Base-by-base conservation (phyloP, 2,113 vertebrate species). In the Barbus barbus region DNA sequence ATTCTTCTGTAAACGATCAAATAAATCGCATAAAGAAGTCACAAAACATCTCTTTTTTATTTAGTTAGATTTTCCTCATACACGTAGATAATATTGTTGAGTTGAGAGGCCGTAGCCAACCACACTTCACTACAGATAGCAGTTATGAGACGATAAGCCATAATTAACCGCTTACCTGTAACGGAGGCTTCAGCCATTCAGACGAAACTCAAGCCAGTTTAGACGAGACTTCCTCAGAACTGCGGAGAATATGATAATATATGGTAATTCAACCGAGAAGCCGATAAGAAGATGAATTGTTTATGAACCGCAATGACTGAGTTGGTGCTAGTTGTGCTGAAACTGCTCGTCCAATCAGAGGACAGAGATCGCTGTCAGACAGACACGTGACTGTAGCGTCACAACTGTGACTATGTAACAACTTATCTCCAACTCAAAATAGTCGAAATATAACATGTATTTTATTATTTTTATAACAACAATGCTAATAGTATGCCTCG, bases 141-240 rank as follows among this genome's bases (percentile, higher is more conserved):
- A 3, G 31, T 18, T 63, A 20, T 16, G 38, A 24, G 24, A 9
- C 14, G 5, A 20, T 2, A 28, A 81, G 56, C 77, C 20, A 31
- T 51, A 48, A n/a, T n/a, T n/a, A n/a, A 36, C 33, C 33, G 33
- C 33, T 36, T 88, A 90, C 89, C 88, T 86, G 83, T 73, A 79
- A 74, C 22, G 9, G 83, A 82, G 48, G 78, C 86, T 82, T 90
- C 89, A 48, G 89, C 89, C 89, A 90, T 90, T 82, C 81, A 80
- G 46, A 18, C 69, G 46, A 63, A 78, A 77, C 9, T 7, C 24
- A 14, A 38, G 9, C 12, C 1, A 33, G 9, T n/a, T 46, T 67
- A 20, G 24, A 14, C 8, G 36, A 63, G 24, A 11, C 18, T 36
- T 46, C 5, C n/a, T 18, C 22, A 71, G 31, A n/a, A 58, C 53